Conservation (phyloP, 2,113 vertebrate genomes). For the Mustela nigripes region DNA sequence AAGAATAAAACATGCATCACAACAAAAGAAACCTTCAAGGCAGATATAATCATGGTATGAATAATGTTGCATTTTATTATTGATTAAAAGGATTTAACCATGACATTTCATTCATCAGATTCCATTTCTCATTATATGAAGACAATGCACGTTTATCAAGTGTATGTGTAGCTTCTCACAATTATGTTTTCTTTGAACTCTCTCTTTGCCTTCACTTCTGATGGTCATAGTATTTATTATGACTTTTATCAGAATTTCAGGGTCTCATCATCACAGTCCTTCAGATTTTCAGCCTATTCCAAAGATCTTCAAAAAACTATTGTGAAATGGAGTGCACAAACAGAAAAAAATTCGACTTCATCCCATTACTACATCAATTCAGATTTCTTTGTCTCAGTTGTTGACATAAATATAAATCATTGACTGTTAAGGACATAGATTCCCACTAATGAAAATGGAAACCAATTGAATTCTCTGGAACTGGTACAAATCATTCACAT, state of each 20-base stretch:
- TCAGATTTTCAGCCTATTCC: background rate
- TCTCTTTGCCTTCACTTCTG: background rate
- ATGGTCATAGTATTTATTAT: background rate
- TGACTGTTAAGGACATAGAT: background rate
- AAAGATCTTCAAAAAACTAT: background rate
- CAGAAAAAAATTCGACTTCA: background rate
- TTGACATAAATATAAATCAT: background rate
- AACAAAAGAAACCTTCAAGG: background rate
- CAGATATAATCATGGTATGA: conserved; percentile 65
- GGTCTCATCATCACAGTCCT: background rate
- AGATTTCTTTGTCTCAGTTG: conserved; percentile 3
- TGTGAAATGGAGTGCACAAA: background rate
- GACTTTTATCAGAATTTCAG: background rate
- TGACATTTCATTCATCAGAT: conserved; percentile 84
- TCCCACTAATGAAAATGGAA: conserved; percentile 45
- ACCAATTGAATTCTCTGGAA: background rate
- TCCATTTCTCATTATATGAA: conserved; percentile 80
- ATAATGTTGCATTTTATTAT: conserved; percentile 83
- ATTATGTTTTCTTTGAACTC: conserved; percentile 52
- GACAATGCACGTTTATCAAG: conserved; percentile 79
- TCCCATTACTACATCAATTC: conserved; percentile 15
- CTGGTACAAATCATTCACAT: background rate
- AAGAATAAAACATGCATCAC: background rate
- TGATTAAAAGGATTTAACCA: conserved; percentile 84
- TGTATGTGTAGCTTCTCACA: conserved; percentile 74